Evolutionary conservation across 2,797 vertebrate species (phyloP).

Genomic region (Bucorvus abyssinicus): DNA sequence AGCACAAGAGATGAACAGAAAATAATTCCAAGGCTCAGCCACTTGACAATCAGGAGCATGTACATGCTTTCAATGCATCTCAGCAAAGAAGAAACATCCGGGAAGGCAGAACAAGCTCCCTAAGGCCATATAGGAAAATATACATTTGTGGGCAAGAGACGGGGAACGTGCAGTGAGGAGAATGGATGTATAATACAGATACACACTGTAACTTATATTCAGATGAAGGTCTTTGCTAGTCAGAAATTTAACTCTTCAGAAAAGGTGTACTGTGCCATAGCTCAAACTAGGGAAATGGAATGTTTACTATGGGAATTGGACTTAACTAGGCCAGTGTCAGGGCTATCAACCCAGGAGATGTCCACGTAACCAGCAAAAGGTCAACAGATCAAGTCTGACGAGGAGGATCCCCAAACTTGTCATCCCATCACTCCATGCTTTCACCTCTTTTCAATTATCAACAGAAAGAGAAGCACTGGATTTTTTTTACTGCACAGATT

Average conservation of each 20-base stretch:
- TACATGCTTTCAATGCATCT: neutral
- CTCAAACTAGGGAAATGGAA: neutral
- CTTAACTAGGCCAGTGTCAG: neutral
- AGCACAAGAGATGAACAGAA: neutral
- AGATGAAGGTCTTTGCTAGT: neutral
- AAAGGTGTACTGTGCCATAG: neutral
- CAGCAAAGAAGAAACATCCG: neutral
- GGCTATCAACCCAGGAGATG: neutral
- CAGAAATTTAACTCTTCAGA: neutral
- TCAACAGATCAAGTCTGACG: neutral
- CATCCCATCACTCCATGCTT: neutral
- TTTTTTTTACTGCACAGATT: neutral
- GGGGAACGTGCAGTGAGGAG: neutral
- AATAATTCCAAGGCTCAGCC: neutral
- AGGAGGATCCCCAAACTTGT: neutral
- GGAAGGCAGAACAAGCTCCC: neutral
- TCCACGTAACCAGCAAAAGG: neutral
- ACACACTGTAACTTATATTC: neutral
- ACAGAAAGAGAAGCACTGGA: neutral
- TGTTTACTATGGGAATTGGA: neutral
- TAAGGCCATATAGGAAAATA: neutral
- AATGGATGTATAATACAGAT: neutral
- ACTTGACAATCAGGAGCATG: neutral
- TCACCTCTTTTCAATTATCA: neutral
- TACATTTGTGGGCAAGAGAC: neutral